Conservation (phyloP, 2,113 vertebrate genomes). For the Grammomys surdaster region DNA sequence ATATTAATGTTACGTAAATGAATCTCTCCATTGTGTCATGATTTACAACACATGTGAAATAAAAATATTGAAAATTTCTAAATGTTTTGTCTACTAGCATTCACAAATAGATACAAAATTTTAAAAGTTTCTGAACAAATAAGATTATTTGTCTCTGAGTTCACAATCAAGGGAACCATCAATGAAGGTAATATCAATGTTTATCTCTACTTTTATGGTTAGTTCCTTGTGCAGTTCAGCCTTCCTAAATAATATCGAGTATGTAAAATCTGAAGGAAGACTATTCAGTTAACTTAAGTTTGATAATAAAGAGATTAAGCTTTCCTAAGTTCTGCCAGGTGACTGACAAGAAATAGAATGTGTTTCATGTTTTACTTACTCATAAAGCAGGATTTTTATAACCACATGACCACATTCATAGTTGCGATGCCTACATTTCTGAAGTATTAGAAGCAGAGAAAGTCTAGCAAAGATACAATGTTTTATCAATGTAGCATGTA, state of each 20-base stretch:
- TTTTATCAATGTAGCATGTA: not conserved
- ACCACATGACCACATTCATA: not conserved
- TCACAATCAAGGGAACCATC: not conserved
- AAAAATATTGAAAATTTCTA: slow-evolving; percentile 37
- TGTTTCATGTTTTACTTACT: not conserved
- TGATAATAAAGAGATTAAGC: not conserved
- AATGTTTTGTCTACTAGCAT: not conserved
- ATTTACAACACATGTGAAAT: slow-evolving; percentile 25
- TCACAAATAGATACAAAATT: not conserved
- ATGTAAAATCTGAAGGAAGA: slow-evolving; percentile 22
- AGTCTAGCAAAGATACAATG: not conserved
- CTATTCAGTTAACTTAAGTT: slow-evolving; percentile 23
- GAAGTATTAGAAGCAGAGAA: not conserved
- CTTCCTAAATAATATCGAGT: not conserved
- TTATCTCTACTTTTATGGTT: not conserved
- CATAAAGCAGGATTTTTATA: not conserved
- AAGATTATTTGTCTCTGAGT: not conserved
- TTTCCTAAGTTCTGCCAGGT: not conserved
- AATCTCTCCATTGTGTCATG: not conserved
- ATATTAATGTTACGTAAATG: not conserved
- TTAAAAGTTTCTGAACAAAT: not conserved
- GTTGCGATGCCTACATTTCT: not conserved
- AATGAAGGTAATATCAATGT: not conserved
- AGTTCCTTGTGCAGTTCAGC: not conserved
- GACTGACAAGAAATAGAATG: not conserved